Evolutionary conservation across 2,113 vertebrate species (phyloP).

Genomic region (Nesogale talazaci): DNA sequence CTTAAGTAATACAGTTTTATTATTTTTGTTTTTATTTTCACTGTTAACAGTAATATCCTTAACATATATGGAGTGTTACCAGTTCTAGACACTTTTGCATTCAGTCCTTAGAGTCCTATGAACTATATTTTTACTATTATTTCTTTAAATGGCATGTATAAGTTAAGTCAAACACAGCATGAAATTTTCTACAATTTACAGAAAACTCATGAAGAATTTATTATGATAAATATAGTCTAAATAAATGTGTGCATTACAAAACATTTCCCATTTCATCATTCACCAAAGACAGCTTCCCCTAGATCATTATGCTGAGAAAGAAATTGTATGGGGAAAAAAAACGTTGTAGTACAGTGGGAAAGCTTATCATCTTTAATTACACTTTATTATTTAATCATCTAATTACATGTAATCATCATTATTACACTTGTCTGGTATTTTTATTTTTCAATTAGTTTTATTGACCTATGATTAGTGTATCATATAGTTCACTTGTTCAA

Average conservation of each 20-base stretch:
- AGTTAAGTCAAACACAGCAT: conserved; percentile 34
- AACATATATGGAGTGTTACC: neutral
- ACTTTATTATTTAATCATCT: no score
- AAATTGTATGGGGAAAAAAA: neutral
- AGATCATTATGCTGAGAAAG: neutral
- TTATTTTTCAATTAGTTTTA: no score
- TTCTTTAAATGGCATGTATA: neutral
- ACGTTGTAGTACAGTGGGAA: conserved; percentile 18
- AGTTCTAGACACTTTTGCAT: neutral
- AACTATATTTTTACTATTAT: neutral
- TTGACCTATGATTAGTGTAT: no score
- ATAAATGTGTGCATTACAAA: neutral
- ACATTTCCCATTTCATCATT: neutral
- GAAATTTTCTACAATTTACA: neutral
- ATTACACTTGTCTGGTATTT: neutral
- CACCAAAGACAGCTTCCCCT: neutral
- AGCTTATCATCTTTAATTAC: no score
- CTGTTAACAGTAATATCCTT: conserved; percentile 4
- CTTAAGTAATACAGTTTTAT: neutral
- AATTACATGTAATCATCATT: no score
- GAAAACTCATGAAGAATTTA: conserved; percentile 5
- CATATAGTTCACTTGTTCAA: no score
- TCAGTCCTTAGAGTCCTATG: neutral
- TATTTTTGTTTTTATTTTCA: neutral
- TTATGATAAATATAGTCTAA: neutral